Percentiles rank a stretch among this genome's conserved stretches.
phyloP scores from a whole-genome alignment of 2,797 vertebrate genomes.

The Hydrocynus forskahlii region DNA sequence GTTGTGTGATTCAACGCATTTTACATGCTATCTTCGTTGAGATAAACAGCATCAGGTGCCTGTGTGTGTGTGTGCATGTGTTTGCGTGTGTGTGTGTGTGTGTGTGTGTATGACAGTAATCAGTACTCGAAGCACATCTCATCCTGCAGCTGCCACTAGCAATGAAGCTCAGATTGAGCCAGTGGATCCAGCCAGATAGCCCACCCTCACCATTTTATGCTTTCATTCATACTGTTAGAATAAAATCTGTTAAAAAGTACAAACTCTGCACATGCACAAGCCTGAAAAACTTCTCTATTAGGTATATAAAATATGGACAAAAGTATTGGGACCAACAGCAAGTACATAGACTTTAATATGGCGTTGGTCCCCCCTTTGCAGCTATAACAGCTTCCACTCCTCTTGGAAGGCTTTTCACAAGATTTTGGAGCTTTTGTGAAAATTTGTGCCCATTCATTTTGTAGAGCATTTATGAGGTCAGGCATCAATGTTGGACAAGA shows the following conservation, averaged over 20 bases:
- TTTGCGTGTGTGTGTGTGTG: not conserved
- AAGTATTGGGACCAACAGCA: too few relatives aligned
- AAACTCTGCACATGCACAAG: not conserved
- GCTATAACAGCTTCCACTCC: too few relatives aligned
- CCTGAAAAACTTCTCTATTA: too few relatives aligned
- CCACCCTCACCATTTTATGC: not conserved
- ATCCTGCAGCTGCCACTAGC: conserved; percentile 21
- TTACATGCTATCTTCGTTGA: not conserved
- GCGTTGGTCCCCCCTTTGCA: too few relatives aligned
- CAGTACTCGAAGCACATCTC: conserved; percentile 43
- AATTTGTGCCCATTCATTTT: too few relatives aligned
- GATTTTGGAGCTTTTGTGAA: too few relatives aligned
- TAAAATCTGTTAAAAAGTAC: not conserved
- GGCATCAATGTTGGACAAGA: too few relatives aligned
- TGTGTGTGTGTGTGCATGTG: not conserved
- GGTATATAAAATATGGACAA: too few relatives aligned
- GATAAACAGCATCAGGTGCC: conserved; percentile 5
- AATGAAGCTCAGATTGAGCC: conserved; percentile 31
- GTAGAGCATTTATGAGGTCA: too few relatives aligned
- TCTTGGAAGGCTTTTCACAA: too few relatives aligned
- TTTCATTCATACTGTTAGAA: not conserved
- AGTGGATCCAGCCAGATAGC: conserved; percentile 24
- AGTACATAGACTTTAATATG: too few relatives aligned
- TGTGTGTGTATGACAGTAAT: conserved; percentile 13
- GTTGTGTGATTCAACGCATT: not conserved